Base-by-base conservation (phyloP, 2,113 vertebrate genomes). In the Struthio camelus region DNA sequence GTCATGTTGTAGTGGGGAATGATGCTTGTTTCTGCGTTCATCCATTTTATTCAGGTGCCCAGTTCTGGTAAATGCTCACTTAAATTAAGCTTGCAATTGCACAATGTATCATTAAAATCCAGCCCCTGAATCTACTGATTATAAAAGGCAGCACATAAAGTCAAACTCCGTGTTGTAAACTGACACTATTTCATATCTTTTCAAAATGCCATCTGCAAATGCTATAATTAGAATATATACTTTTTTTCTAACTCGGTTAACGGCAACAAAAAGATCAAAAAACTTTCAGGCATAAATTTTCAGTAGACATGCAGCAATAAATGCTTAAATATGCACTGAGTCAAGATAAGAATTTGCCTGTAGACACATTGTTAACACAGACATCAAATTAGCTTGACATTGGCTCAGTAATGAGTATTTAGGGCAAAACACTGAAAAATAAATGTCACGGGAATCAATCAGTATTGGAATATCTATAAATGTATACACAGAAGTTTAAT, bases 161-260 rank as follows among this genome's bases (percentile, higher is more conserved):
- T 23, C 65, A 65, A 80, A 69, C 82, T 94, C 66, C 30, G 38
- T 69, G 42, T 90, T 80, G 64, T 30, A 80, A 96, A 96, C 67
- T 96, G 96, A 76, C 87, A 53, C 66, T 91, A 44, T 81, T 83
- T 40, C 80, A 67, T 87, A 80, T 58, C 56, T 97, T 97, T 95
- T 93, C 77, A 79, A 90, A 96, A 96, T 50, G 76, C 95, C 93
- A 97, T 97, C 96, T 97, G 95, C 95, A 76, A 91, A 75, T 94
- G 28, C 95, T 97, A 85, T 97, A 97, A 96, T 97, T 97, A 95
- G 96, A 97, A 87, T 59, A 87, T 89, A 81, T 75, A 91, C 80
- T 92, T 93, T 90, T 73, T 90, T 93, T 80, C 96, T 85, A 93
- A 93, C 81, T 80, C 88, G 53, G 96, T 97, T 93, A 95, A 93